Evolutionary conservation across 2,888 invertebrate genomes (phyloP), one percentile per base, ranked within the genome.

Genomic region (Melanotus villosus): DNA sequence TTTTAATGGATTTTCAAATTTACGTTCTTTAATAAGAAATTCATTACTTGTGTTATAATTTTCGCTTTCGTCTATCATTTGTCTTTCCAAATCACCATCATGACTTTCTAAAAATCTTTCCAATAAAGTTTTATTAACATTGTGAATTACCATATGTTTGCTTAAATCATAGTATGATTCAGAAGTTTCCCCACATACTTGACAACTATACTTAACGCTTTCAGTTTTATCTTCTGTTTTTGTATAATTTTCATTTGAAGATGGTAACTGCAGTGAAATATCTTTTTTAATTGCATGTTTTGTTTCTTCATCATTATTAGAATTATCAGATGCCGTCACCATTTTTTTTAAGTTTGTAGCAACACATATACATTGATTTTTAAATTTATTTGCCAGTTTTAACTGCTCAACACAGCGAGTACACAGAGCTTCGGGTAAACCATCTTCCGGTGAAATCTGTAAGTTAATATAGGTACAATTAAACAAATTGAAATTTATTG

Each of bases 391-490:
- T 14, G 71, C 68, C 1, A 58, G 57, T 47, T 75, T 72, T 56
- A 80, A 59, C 32, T 71, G 60, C 34, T 72, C 65, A 9, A 72
- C 57, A 67, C 79, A 80, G 9, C 68, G 65, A 12, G 67, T 63
- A 60, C 79, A 80, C 45, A 80, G 68, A 58, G 72, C 72, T 34
- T 71, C 70, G 1, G 79, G 79, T 58, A 80, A 63, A 3, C 74
- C 74, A 70, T 80, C 79, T 32, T 75, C 69, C 41, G 69, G 52
- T 41, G 58, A 56, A 36, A 76, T 65, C 78, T 78, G 36, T 2
- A 56, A 52, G 21, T 7, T 56, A 30, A 30, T 1, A 52, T 2
- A 9, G 1, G 9, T 30, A 52, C 7, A 10, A 3, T n/a, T 38
- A 38, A 2, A 6, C 36, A 73, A 65, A 34, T 30, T 59, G 38